Evolutionary conservation across 2,888 invertebrate genomes (phyloP), one percentile per base, ranked within the genome.

Genomic region (Chloroclystis v-ata): DNA sequence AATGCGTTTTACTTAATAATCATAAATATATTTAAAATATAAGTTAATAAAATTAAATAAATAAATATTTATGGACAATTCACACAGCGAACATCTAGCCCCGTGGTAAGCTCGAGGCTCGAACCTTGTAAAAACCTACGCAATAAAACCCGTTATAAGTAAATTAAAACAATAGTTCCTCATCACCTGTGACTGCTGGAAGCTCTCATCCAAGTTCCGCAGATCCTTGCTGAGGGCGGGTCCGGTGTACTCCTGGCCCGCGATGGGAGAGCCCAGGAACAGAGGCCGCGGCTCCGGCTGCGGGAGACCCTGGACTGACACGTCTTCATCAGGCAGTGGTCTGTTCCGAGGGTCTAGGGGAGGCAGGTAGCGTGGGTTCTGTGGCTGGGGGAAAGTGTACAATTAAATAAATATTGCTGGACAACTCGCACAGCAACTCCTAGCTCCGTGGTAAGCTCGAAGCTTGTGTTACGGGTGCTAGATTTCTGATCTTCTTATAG

Each of bases 251-350:
- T 82, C 82, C 60, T 78, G 77, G 9, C 86, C 86, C 53, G 73
- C 78, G 28, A 87, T 60, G 0, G 86, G 86, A 0, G 86, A 83
- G 6, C 69, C 56, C 46, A 79, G 77, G 68, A 86, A 87, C 47
- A 82, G 74, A 0, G 78, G 81, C 30, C 62, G 69, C 51, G 79
- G 82, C 49, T 86, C 86, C 24, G 66, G 68, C 0, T 66, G 69
- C 0, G 86, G 86, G 11, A 87, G 54, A 28, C 86, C 86, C 59
- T 83, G 85, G 43, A 87, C 86, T 8, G 82, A 79, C 0, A 87
- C 76, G 43, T 85, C 85, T 14, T 64, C 75, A 30, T 71, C 76
- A 9, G 76, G 67, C 5, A 26, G 10, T 4, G 14, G 26, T 24
- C 32, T 38, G 45, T 38, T 71, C 4, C 82, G 72, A 5, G 82